phyloP scores from a whole-genome alignment of 2,888 invertebrate species.

The Caenorhabditis becei region DNA sequence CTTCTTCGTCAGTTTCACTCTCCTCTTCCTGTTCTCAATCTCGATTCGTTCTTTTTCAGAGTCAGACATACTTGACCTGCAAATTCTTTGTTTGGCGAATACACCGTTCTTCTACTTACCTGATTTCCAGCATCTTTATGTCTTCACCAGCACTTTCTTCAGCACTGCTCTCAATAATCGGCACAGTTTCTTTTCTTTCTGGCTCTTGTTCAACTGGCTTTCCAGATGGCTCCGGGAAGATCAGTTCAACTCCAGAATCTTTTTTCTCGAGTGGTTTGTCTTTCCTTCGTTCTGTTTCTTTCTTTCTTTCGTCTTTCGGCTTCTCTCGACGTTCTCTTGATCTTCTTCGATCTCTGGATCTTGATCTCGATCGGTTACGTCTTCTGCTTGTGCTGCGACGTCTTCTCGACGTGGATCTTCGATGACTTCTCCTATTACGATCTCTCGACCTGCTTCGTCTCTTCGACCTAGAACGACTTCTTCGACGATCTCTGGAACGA shows the following conservation, averaged over 20 bases:
- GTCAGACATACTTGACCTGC: constrained; percentile 78
- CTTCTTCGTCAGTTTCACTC: constrained; percentile 75
- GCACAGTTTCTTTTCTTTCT: constrained; percentile 22
- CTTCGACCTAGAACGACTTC: constrained; percentile 39
- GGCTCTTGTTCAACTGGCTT: background rate
- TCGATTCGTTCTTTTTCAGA: constrained; percentile 78
- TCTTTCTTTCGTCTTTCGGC: constrained; percentile 12
- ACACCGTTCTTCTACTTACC: background rate
- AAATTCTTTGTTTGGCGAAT: background rate
- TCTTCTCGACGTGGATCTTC: constrained; percentile 11
- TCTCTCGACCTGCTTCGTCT: constrained; percentile 32
- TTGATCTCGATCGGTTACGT: constrained; percentile 34
- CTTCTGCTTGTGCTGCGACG: constrained; percentile 30
- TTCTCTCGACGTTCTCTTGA: constrained; percentile 10
- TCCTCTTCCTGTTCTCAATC: constrained; percentile 78
- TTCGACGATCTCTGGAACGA: constrained; percentile 14
- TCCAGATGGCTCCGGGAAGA: background rate
- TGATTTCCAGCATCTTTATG: constrained; percentile 63
- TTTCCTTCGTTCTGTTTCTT: too few species aligned
- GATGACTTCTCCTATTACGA: constrained; percentile 20
- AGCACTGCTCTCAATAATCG: constrained; percentile 40
- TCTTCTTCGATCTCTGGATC: constrained; percentile 27
- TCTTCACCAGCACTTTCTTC: constrained; percentile 35
- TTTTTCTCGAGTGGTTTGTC: background rate
- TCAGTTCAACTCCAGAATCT: background rate